Conservation (phyloP, 1,140 invertebrate genomes). For the Ostrea denselamellosa region DNA sequence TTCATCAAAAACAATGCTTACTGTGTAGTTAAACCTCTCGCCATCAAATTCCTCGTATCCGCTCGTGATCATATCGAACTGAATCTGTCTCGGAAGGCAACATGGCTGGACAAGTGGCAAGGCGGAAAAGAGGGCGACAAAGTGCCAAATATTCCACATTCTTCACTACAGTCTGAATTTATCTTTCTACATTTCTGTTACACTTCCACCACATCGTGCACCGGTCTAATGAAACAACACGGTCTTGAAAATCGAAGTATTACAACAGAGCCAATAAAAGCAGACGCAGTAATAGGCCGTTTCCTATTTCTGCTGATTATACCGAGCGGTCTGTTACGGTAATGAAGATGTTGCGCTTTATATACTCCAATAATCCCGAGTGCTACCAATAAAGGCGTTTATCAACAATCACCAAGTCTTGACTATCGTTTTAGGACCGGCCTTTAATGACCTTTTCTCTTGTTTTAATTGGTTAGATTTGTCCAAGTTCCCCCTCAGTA, state of each 20-base stretch:
- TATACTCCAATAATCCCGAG: neutral
- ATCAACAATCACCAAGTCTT: neutral
- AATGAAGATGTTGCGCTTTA: neutral
- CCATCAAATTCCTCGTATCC: neutral
- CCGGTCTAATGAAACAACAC: neutral
- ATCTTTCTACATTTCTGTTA: neutral
- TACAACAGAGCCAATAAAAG: neutral
- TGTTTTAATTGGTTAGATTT: neutral
- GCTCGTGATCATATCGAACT: neutral
- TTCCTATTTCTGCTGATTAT: conserved; percentile 23
- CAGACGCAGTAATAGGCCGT: neutral
- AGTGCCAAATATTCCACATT: neutral
- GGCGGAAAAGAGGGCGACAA: neutral
- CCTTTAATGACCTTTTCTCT: neutral
- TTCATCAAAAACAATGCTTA: neutral
- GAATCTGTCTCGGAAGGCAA: neutral
- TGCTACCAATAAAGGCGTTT: neutral
- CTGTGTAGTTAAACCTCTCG: neutral
- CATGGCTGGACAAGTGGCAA: neutral
- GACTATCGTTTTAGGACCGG: neutral
- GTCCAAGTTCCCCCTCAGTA: neutral
- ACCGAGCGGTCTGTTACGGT: neutral
- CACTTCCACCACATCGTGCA: neutral
- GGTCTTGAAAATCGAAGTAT: conserved; percentile 22
- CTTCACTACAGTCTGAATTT: neutral